phyloP scores from a whole-genome alignment of 1,140 invertebrate genomes.

The Bicyclus anynana region DNA sequence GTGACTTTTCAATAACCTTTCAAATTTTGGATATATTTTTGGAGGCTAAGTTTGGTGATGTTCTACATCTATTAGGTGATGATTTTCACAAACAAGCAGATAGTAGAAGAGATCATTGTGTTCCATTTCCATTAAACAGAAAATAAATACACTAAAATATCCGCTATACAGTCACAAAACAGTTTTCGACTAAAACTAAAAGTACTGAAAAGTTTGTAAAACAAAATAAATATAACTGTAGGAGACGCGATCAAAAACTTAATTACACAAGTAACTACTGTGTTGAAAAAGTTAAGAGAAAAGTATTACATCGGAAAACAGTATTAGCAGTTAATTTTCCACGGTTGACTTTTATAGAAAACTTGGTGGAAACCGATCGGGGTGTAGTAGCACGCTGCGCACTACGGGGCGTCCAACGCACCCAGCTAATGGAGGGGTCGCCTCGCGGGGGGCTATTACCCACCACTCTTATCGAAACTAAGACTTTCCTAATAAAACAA shows the following conservation, averaged over 20 bases:
- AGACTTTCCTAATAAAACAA: conserved; percentile 55
- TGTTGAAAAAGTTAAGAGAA: neutral
- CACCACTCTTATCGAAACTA: conserved; percentile 51
- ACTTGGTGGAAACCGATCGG: conserved; percentile 23
- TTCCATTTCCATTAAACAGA: no score
- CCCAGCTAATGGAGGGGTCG: conserved; percentile 51
- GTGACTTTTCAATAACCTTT: no score
- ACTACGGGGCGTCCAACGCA: conserved; percentile 48
- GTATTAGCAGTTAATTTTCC: conserved; percentile 30
- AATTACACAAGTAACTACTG: neutral
- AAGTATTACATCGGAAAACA: neutral
- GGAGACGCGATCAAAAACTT: neutral
- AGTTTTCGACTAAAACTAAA: neutral
- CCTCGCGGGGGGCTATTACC: conserved; percentile 52
- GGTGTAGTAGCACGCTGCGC: conserved; percentile 45
- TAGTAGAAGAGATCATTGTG: no score
- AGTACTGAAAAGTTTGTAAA: neutral
- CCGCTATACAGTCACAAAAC: no score
- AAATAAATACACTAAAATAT: no score
- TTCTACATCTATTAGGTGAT: no score
- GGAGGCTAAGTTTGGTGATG: no score
- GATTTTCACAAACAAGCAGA: no score
- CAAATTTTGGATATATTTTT: no score
- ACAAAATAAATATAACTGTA: neutral
- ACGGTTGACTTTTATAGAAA: conserved; percentile 27